Percentiles rank a stretch among this genome's conserved stretches.
Evolutionary conservation across 2,888 invertebrate species (phyloP).

Genomic region (Leptopilina drosophilae): DNA sequence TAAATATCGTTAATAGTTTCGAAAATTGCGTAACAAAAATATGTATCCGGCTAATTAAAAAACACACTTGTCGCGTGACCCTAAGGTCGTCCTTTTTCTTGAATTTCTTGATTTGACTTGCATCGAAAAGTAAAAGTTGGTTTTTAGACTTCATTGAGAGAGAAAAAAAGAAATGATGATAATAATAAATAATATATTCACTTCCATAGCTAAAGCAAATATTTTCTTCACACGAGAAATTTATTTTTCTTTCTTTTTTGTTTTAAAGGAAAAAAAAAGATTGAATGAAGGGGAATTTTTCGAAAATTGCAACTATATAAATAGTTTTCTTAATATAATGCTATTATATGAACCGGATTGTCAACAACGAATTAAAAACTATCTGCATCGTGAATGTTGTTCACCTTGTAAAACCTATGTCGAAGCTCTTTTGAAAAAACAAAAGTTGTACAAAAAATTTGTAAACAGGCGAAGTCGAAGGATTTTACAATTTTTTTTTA

Average conservation of each 20-base stretch:
- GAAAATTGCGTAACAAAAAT: not conserved
- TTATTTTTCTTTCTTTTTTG: too few relatives aligned
- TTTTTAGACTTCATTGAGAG: not conserved
- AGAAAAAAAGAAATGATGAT: too few relatives aligned
- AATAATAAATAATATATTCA: not conserved
- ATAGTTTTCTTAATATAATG: not conserved
- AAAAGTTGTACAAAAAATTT: slow-evolving; percentile 7
- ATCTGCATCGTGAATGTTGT: slow-evolving; percentile 64
- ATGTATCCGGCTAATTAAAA: not conserved
- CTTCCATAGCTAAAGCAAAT: not conserved
- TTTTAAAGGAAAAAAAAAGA: too few relatives aligned
- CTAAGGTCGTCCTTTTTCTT: slow-evolving; percentile 18
- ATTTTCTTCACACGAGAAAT: not conserved
- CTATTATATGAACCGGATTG: slow-evolving; percentile 21
- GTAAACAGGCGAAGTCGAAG: not conserved
- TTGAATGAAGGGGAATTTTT: not conserved
- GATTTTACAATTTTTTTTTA: not conserved
- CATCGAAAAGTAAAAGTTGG: not conserved
- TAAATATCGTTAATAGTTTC: not conserved
- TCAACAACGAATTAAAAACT: not conserved
- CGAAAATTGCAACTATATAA: slow-evolving; percentile 16
- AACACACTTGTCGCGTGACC: slow-evolving; percentile 12
- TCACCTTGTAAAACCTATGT: slow-evolving; percentile 59
- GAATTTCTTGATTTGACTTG: slow-evolving; percentile 3
- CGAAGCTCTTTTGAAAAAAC: slow-evolving; percentile 48